Evolutionary conservation across 2,797 vertebrate genomes (phyloP), one percentile per base, ranked within the genome.

Genomic region (Peromyscus attwateri): DNA sequence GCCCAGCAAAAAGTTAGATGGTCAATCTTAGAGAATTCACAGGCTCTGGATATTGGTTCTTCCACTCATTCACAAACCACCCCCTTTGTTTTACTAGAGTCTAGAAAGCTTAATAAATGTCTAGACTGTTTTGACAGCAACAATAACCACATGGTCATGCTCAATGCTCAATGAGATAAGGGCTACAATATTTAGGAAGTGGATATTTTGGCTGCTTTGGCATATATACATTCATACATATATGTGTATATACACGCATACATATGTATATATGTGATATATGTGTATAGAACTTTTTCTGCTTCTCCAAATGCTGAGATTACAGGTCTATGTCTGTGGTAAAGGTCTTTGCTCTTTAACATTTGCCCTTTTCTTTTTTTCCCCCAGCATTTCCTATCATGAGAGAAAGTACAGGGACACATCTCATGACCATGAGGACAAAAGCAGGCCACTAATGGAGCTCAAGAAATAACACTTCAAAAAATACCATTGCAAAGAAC

Each of bases 41-140:
- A 55, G 43, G 16, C 25, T 87, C 27, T 71, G 37, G 71, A 6
- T 37, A 84, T 1, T 55, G 25, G 29, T 43, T 77, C 8, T 29
- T 34, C 11, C 1, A 77, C 25, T 46, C 13, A 68, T 64, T 77
- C 40, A 87, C n/a, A 84, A 34, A 16, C 17, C 43, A 62, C 13
- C 71, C 40, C 64, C 13, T 19, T 64, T 12, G 10, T 76, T 49
- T 71, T 9, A 77, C n/a, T 60, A 37, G 27, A 62, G 12, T 25
- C 80, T 83, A 14, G 81, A 83, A 85, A 94, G 55, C 31, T 85
- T 82, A 91, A 77, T 62, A 17, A 70, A 27, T 88, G 43, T 52
- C 49, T 37, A 40, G 14, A 60, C 25, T 27, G 19, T 46, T 34
- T 77, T 60, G 21, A 95, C 0, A 68, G 25, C 46, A 57, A 13